Conservation (phyloP, 1,140 invertebrate species). For the Bombus waltoni region DNA sequence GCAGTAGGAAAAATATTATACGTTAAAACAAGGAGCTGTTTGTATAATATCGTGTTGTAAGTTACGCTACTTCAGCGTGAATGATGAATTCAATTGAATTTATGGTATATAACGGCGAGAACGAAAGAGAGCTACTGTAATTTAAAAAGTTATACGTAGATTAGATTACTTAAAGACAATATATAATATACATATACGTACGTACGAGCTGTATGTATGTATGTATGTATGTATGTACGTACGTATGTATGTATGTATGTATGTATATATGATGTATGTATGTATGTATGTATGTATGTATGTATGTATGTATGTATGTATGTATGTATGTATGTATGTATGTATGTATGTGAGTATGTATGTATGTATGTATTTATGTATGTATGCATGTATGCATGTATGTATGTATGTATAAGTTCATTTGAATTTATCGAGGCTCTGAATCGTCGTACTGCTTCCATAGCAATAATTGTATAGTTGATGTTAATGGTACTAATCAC, state of each 20-base stretch:
- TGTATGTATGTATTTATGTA: slow-evolving; percentile 2
- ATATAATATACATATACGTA: slow-evolving; percentile 66
- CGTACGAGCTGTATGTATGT: neutral
- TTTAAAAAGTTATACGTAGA: slow-evolving; percentile 69
- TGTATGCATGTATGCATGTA: neutral
- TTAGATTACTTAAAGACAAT: slow-evolving; percentile 73
- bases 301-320: slow-evolving; percentile 15
- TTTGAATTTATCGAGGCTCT: slow-evolving; percentile 76
- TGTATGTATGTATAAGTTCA: slow-evolving; percentile 62
- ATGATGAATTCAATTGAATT: slow-evolving; percentile 77
- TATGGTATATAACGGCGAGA: slow-evolving; percentile 33
- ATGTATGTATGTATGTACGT: neutral
- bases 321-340: slow-evolving; percentile 11
- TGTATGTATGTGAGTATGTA: slow-evolving; percentile 15
- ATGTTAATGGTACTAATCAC: slow-evolving; percentile 79
- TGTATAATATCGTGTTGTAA: slow-evolving; percentile 76
- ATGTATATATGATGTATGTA: slow-evolving; percentile 15
- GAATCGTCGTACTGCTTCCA: slow-evolving; percentile 80
- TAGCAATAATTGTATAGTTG: slow-evolving; percentile 82
- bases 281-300: slow-evolving; percentile 14
- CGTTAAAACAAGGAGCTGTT: slow-evolving; percentile 69
- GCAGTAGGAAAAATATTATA: slow-evolving; percentile 71
- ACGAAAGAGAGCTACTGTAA: slow-evolving; percentile 59
- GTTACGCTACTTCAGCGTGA: slow-evolving; percentile 74
- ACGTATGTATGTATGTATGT: slow-evolving; percentile 20